These are phyloP conservation scores for Melipona bicolor DNA, from an alignment of 2,888 invertebrate genomes.

Conservation along the genomic window DNA sequence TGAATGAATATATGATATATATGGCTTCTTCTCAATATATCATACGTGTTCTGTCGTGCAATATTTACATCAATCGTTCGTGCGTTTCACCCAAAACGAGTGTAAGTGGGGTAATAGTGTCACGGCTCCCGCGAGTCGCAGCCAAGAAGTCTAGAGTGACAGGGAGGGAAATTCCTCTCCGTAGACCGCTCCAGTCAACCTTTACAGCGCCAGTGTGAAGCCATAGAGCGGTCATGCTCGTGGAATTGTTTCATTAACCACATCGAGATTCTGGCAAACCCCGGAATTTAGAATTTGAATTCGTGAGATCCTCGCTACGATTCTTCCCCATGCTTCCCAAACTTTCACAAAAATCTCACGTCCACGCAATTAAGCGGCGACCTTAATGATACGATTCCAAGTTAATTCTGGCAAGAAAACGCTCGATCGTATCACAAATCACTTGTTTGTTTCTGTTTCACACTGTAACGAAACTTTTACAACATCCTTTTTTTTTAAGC, in stretches of 20 bases:
- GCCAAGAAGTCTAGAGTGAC: not conserved
- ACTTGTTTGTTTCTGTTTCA: not conserved
- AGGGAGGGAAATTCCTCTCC: not conserved
- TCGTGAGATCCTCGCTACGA: not conserved
- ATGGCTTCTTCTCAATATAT: too few relatives aligned
- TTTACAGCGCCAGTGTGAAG: not conserved
- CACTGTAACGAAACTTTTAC: too few relatives aligned
- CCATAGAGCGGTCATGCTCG: not conserved
- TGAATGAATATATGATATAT: not conserved
- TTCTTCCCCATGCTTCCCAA: not conserved
- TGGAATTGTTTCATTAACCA: constrained; percentile 6
- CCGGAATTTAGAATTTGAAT: not conserved
- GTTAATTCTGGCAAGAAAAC: not conserved
- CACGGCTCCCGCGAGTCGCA: not conserved
- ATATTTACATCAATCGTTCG: not conserved
- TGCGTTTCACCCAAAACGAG: not conserved
- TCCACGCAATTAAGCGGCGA: not conserved
- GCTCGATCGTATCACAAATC: not conserved
- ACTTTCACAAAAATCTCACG: not conserved
- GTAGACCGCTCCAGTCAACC: not conserved
- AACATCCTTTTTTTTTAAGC: too few relatives aligned
- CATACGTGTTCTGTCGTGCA: too few relatives aligned
- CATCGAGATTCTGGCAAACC: not conserved
- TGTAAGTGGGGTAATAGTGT: not conserved
- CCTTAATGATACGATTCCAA: not conserved